Base-by-base conservation (phyloP, 1,140 invertebrate genomes). In the Theocolax elegans region DNA sequence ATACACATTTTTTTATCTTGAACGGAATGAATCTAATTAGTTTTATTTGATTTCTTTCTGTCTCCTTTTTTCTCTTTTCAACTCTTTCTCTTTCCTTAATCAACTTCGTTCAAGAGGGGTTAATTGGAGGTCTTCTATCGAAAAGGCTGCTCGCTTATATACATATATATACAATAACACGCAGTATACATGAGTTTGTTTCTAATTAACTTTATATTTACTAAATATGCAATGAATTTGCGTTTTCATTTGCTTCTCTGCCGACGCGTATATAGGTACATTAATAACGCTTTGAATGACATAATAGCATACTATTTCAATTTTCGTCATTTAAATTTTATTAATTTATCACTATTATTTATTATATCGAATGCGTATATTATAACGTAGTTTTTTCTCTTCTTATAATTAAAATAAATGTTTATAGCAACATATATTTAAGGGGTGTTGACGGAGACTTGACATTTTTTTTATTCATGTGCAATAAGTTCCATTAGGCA, bases 171-270 rank as follows among this genome's bases (percentile, higher is more conserved):
- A 54, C 51, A 19, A 42, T 65, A 65, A 46, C 63, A 46, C n/a
- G 44, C 59, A 49, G 42, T 62, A 48, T n/a, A n/a, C n/a, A n/a
- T 48, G n/a, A 35, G 13, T 31, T 7, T n/a, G 23, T 66, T 56
- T 56, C 64, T 66, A 15, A 54, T 66, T 56, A 66, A 46, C 38
- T 66, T 44, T 35, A 63, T 38, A n/a, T 35, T 49, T 49, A 23
- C 13, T 17, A 58, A 56, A 38, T 38, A 42, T 27, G 8, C 1
- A 7, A 1, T 8, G 0, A 17, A 54, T 54, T 31, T 19, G n/a
- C n/a, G 17, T 31, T 31, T 54, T 31, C 9, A 31, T 19, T 62
- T 48, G 17, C 59, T 38, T 51, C n/a, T 48, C n/a, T n/a, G n/a
- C n/a, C n/a, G n/a, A n/a, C n/a, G n/a, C n/a, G 1, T 8, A 48